Base-by-base conservation (phyloP, 37 sponge, comb jelly and placozoan genomes). In the Cliona cf. orientalis region DNA sequence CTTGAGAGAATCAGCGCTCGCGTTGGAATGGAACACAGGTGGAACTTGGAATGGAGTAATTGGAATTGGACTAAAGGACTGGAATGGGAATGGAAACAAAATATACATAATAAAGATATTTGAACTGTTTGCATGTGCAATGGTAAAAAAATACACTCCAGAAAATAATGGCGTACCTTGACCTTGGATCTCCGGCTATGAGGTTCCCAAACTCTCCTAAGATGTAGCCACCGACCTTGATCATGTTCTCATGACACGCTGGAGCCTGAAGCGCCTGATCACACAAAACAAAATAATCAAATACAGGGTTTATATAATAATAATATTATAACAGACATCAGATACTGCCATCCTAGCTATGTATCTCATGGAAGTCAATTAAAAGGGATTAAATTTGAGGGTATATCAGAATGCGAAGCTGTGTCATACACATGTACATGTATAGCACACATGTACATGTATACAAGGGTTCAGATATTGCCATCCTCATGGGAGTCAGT, bases 181-280 rank as follows among this genome's bases (percentile, higher is more conserved):
- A 98, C 66, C 95, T 72, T 12, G 78, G 40, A 45, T 98, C 98
- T 7, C 96, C 98, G 28, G 98, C 98, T 42, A 98, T 95, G 39
- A 91, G 80, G 83, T 97, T 97, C 0, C 98, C 98, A 84, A 94
- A 97, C 66, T 97, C 98, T 56, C 98, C 98, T 45, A 97, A 59
- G 45, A 97, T 88, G 75, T 97, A 97, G 0, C 89, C 95, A 17
- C 98, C 98, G 26, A 97, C 98, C 63, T 97, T 97, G 42, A 97
- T 81, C 98, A 97, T 97, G 75, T 90, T 97, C 78, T 97, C 98
- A 39, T 97, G 98, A 83, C 98, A 97, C 11, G 98, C 91, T 22
- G 98, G 93, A 38, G 98, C 98, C 84, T 97, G 98, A 23, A 97
- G 82, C 0, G 98, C 90, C 97, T 96, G 65, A n/a, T n/a, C n/a